Evolutionary conservation across 1,140 invertebrate species (phyloP), one percentile per base, ranked within the genome.

Genomic region (Drosophila sp.): DNA sequence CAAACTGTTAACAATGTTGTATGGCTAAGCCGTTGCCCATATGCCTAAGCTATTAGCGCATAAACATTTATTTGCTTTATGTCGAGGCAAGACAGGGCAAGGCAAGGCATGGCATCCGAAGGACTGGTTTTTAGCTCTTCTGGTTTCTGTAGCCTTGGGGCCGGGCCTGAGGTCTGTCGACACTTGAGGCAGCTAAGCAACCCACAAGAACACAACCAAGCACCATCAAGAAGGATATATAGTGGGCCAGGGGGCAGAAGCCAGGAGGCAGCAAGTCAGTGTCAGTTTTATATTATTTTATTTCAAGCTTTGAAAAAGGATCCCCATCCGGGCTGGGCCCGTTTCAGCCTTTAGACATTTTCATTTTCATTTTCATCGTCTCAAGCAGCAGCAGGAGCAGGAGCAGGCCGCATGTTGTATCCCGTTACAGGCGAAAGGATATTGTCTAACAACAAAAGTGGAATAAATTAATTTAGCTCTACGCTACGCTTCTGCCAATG

Each of bases 381-480:
- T 65, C 65, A 60, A 57, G 17, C 38, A 67, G 56, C 57, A 54
- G 47, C n/a, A 38, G 47, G 57, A 56, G 60, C 68, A 50, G 23
- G 7, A 50, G 44, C 40, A 35, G 32, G 72, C 56, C 55, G 68
- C 33, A 35, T 58, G 70, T 68, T 58, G 73, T 68, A 77, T 87
- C 63, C 76, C 32, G 63, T 89, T 75, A 89, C 84, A 55, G 55
- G 47, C 30, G 25, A 83, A 77, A 84, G 83, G 83, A 87, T 87
- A 87, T 87, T 87, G 84, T 89, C 80, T 89, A 89, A 80, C 80
- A 87, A 87, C 84, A 89, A 87, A 87, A 87, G 84, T 83, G 84
- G 72, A 83, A 90, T 91, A 91, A 91, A 91, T 91, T 91, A 91
- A 91, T 91, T 91, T 91, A 86, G 75, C 74, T 76, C 84, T 75